phyloP scores from a whole-genome alignment of 2,113 vertebrate species.

The Electrona antarctica region DNA sequence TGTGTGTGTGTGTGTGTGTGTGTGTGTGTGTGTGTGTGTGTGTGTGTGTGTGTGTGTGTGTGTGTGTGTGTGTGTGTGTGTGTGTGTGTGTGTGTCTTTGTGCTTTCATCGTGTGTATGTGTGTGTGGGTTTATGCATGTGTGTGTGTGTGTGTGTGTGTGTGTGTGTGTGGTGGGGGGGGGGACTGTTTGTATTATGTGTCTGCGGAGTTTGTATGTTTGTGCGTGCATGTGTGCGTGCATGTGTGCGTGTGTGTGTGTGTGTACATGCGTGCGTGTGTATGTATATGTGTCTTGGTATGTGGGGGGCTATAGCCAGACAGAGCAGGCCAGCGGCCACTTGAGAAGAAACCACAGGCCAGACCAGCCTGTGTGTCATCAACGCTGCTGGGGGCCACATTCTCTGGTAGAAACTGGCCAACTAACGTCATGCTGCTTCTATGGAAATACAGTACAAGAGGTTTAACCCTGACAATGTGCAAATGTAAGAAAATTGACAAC shows the following conservation, averaged over 20 bases:
- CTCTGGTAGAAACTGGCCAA: not conserved
- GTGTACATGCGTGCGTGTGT: not conserved
- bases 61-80: slow-evolving; percentile 43
- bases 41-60: slow-evolving; percentile 9
- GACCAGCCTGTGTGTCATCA: slow-evolving; percentile 73
- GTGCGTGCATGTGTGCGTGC: slow-evolving; percentile 4
- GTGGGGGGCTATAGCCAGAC: not conserved
- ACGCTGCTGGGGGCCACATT: slow-evolving; percentile 26
- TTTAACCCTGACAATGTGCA: too few relatives aligned
- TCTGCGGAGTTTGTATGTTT: slow-evolving; percentile 28
- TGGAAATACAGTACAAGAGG: slow-evolving; percentile 32
- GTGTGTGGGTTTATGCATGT: slow-evolving; percentile 29
- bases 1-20: slow-evolving; percentile 17
- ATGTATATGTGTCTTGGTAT: not conserved
- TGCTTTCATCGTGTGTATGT: slow-evolving; percentile 61
- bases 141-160: slow-evolving; percentile 38
- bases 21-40: slow-evolving; percentile 3
- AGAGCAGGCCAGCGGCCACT: slow-evolving; percentile 58
- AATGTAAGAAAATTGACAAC: too few relatives aligned
- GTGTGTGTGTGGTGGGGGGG: slow-evolving; percentile 10
- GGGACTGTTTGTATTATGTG: not conserved
- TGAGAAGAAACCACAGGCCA: slow-evolving; percentile 73
- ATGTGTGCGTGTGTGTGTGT: not conserved
- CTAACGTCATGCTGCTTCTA: slow-evolving; percentile 28
- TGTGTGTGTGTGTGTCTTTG: slow-evolving; percentile 6